phyloP scores from a whole-genome alignment of 1,140 invertebrate genomes.

The Hirudo medicinalis region DNA sequence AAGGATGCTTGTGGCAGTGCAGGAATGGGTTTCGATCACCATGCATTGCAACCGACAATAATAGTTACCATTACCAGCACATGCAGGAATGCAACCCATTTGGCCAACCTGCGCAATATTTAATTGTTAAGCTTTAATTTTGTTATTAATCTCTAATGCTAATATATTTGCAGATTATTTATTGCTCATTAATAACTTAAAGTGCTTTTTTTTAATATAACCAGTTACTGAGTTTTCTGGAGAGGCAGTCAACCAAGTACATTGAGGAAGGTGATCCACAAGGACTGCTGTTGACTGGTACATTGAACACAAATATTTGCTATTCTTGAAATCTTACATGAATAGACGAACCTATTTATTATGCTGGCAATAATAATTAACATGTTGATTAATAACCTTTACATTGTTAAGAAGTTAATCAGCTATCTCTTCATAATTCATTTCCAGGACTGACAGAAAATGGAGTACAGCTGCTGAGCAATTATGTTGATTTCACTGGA shows the following conservation, averaged over 20 bases:
- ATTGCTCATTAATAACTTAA: too few relatives aligned
- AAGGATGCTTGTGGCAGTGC: too few relatives aligned
- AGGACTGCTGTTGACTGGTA: slow-evolving; percentile 71
- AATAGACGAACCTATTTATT: not conserved
- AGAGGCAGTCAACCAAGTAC: slow-evolving; percentile 54
- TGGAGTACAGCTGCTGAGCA: slow-evolving; percentile 62
- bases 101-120: too few relatives aligned
- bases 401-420: not conserved
- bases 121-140: too few relatives aligned
- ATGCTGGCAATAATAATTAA: not conserved
- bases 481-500: slow-evolving; percentile 72
- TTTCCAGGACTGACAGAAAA: slow-evolving; percentile 31
- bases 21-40: too few relatives aligned
- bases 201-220: too few relatives aligned
- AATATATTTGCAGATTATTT: too few relatives aligned
- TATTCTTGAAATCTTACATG: too few relatives aligned
- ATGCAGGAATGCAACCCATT: too few relatives aligned
- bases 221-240: slow-evolving; percentile 60
- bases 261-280: slow-evolving; percentile 65
- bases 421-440: not conserved
- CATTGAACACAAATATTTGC: slow-evolving; percentile 4
- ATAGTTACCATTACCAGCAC: too few relatives aligned
- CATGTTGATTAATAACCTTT: not conserved
- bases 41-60: too few relatives aligned
- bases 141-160: too few relatives aligned